These are phyloP conservation scores for Leptinotarsa defecta DNA, from an alignment of 1,140 invertebrate species.

Conservation along the genomic window DNA sequence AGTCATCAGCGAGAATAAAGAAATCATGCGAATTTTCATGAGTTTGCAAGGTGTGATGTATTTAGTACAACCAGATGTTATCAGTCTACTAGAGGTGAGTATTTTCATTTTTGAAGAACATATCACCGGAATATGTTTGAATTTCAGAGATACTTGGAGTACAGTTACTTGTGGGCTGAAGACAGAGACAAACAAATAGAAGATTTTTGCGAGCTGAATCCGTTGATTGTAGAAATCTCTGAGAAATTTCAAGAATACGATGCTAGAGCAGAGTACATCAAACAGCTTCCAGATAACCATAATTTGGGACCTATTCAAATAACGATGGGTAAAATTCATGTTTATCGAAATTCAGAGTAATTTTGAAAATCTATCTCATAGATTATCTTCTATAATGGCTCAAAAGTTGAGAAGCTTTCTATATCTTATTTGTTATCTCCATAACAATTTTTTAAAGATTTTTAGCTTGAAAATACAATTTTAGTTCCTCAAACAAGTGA, in stretches of 20 bases:
- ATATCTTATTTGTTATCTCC: no score
- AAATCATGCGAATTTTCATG: slow-evolving; percentile 72
- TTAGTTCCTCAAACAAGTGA: no score
- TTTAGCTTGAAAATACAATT: no score
- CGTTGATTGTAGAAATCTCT: slow-evolving; percentile 72
- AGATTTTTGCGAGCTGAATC: slow-evolving; percentile 71
- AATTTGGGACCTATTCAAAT: slow-evolving; percentile 72
- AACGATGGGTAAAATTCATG: slow-evolving; percentile 61
- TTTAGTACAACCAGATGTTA: slow-evolving; percentile 67
- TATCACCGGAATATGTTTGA: slow-evolving; percentile 35
- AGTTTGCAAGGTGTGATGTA: slow-evolving; percentile 72
- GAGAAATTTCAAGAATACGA: slow-evolving; percentile 76
- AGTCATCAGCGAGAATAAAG: slow-evolving; percentile 78
- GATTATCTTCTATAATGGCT: no score
- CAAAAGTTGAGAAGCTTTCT: no score
- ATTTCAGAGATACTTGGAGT: slow-evolving; percentile 61
- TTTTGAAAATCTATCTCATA: no score
- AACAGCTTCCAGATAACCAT: slow-evolving; percentile 65
- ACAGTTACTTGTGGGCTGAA: slow-evolving; percentile 72
- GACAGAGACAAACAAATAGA: slow-evolving; percentile 70
- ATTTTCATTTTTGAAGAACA: neutral
- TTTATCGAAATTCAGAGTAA: neutral
- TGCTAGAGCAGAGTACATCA: slow-evolving; percentile 66
- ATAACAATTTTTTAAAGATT: no score
- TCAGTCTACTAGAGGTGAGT: slow-evolving; percentile 59